Evolutionary conservation across 2,888 invertebrate genomes (phyloP).

Genomic region (Lingula anatina): DNA sequence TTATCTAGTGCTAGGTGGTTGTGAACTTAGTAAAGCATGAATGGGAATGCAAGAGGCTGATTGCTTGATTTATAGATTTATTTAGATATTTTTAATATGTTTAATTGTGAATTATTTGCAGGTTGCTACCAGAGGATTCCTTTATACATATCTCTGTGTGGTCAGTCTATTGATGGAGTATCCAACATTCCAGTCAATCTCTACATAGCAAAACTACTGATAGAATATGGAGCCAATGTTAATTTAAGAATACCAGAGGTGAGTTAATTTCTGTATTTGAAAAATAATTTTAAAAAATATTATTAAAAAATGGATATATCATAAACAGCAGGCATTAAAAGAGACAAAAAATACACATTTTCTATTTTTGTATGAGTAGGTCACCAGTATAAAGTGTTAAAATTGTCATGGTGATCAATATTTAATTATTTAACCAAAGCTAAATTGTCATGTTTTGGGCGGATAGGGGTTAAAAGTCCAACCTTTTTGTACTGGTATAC

Average conservation of each 20-base stretch:
- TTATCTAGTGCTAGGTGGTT: background rate
- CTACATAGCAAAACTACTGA: slow-evolving; percentile 32
- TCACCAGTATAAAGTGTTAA: too few relatives aligned
- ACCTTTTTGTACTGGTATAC: background rate
- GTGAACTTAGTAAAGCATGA: background rate
- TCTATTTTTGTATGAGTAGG: too few relatives aligned
- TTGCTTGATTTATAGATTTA: background rate
- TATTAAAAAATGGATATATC: too few relatives aligned
- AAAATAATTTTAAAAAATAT: too few relatives aligned
- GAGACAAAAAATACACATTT: too few relatives aligned
- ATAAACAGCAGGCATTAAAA: too few relatives aligned
- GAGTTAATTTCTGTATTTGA: too few relatives aligned
- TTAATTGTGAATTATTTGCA: slow-evolving; percentile 13
- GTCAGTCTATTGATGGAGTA: slow-evolving; percentile 25
- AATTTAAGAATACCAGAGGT: slow-evolving; percentile 40
- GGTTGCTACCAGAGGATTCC: slow-evolving; percentile 45
- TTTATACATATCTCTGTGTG: slow-evolving; percentile 40
- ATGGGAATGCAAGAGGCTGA: background rate
- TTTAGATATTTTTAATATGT: too few relatives aligned
- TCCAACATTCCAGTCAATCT: slow-evolving; percentile 28
- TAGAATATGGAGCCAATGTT: slow-evolving; percentile 39
- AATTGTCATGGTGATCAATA: too few relatives aligned
- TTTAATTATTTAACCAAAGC: too few relatives aligned
- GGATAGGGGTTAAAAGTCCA: too few relatives aligned
- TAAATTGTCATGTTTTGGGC: too few relatives aligned